phyloP scores from a whole-genome alignment of 1,140 invertebrate species.

The Aphelinus certus region DNA sequence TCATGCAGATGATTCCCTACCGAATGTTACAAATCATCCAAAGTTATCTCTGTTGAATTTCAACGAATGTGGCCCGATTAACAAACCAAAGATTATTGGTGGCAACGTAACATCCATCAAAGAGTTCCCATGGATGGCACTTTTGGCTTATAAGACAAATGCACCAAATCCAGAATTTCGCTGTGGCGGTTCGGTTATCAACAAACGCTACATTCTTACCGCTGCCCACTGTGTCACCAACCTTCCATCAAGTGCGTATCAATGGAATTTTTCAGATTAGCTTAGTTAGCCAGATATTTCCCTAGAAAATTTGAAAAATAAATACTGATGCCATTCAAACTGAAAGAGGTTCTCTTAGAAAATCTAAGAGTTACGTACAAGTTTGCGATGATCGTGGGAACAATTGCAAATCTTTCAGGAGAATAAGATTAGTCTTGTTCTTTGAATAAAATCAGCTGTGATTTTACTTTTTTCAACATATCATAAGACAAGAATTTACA shows the following conservation, averaged over 20 bases:
- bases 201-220: slow-evolving; percentile 73
- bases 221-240: slow-evolving; percentile 75
- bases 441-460: too few relatives aligned
- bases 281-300: too few relatives aligned
- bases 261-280: too few relatives aligned
- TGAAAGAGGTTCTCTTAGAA: too few relatives aligned
- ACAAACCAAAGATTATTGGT: slow-evolving; percentile 64
- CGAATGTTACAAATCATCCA: slow-evolving; percentile 66
- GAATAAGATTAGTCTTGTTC: too few relatives aligned
- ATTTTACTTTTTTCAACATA: too few relatives aligned
- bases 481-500: too few relatives aligned
- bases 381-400: too few relatives aligned
- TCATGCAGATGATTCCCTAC: slow-evolving; percentile 41
- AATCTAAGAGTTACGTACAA: too few relatives aligned
- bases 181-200: slow-evolving; percentile 76
- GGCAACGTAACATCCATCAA: slow-evolving; percentile 69
- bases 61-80: slow-evolving; percentile 57
- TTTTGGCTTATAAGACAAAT: slow-evolving; percentile 66
- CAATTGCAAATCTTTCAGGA: too few relatives aligned
- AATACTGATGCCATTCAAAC: too few relatives aligned
- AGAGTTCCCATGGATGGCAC: slow-evolving; percentile 76
- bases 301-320: too few relatives aligned
- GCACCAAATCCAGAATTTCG: slow-evolving; percentile 63
- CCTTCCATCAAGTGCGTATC: slow-evolving; percentile 51
- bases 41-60: slow-evolving; percentile 66